Evolutionary conservation across 2,797 vertebrate genomes (phyloP).

Genomic region (Coluber constrictor): DNA sequence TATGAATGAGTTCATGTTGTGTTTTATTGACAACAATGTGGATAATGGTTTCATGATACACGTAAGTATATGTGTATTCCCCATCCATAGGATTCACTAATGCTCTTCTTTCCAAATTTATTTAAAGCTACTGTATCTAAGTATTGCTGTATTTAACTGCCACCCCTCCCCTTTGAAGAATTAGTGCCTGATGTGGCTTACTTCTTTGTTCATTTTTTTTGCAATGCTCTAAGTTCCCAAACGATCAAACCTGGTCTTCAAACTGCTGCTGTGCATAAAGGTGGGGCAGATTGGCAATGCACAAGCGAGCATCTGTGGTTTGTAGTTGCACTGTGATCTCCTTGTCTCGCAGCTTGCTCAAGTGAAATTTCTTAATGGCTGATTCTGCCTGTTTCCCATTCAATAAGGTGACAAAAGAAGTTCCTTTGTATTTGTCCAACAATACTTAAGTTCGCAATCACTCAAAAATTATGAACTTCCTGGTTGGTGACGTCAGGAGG

Average conservation of each 20-base stretch:
- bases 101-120: not conserved
- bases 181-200: not conserved
- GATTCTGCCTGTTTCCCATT: constrained; percentile 89
- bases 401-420: constrained; percentile 81
- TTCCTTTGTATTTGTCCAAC: too few relatives aligned
- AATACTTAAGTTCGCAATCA: too few relatives aligned
- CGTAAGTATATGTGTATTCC: not conserved
- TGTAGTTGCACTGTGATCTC: constrained; percentile 92
- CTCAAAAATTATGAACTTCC: too few relatives aligned
- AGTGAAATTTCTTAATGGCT: constrained; percentile 85
- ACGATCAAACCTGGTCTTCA: constrained; percentile 88
- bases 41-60: not conserved
- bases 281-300: constrained; percentile 87
- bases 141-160: not conserved
- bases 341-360: constrained; percentile 77
- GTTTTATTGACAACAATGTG: not conserved
- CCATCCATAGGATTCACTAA: not conserved
- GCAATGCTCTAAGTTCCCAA: constrained; percentile 90
- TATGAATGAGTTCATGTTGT: not conserved
- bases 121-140: not conserved
- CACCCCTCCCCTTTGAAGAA: not conserved
- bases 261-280: constrained; percentile 88
- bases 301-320: constrained; percentile 88
- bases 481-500: too few relatives aligned
- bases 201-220: not conserved